These are phyloP conservation scores for Mantis religiosa DNA, from an alignment of 2,888 invertebrate genomes.

Conservation along the genomic window DNA sequence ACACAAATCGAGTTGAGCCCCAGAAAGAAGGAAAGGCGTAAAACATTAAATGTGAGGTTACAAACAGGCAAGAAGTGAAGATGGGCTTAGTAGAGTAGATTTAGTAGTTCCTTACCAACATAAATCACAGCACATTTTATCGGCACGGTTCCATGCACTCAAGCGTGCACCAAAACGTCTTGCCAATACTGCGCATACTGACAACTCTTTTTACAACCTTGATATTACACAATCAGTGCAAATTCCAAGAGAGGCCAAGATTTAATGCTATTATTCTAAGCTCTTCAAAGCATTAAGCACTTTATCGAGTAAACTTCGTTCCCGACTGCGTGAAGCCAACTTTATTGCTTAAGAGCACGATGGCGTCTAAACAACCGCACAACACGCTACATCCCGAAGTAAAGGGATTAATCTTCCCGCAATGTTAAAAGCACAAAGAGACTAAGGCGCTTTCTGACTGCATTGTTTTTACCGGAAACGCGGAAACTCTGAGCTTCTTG, in stretches of 20 bases:
- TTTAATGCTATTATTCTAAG: not conserved
- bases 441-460: not conserved
- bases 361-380: not conserved
- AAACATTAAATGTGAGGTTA: too few relatives aligned
- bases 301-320: not conserved
- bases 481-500: not conserved
- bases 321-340: not conserved
- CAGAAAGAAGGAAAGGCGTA: too few relatives aligned
- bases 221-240: too few relatives aligned
- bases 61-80: too few relatives aligned
- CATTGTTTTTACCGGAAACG: not conserved
- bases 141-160: too few relatives aligned
- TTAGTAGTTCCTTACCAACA: too few relatives aligned
- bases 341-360: not conserved
- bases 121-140: too few relatives aligned
- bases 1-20: too few relatives aligned
- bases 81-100: too few relatives aligned
- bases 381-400: not conserved
- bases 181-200: too few relatives aligned
- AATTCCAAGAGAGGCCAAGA: not conserved
- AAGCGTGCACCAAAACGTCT: too few relatives aligned
- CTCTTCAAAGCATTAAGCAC: not conserved
- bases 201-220: too few relatives aligned
- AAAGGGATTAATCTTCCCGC: not conserved
- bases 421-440: not conserved